phyloP scores from a whole-genome alignment of 2,888 invertebrate genomes.

The Aromia moschata region DNA sequence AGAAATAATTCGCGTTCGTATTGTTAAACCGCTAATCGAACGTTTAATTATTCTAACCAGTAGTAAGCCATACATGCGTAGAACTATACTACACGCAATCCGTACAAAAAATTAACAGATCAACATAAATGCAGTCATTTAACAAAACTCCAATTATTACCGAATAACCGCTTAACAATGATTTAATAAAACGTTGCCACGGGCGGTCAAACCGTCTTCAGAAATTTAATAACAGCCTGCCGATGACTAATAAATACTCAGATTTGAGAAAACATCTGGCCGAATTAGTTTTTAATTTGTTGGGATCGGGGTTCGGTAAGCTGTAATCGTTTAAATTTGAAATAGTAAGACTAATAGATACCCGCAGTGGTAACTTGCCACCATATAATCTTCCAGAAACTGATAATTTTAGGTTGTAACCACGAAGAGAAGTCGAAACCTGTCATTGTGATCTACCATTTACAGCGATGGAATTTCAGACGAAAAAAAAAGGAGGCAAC shows the following conservation, averaged over 20 bases:
- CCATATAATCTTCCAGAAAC: slow-evolving; percentile 47
- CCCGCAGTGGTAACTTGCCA: slow-evolving; percentile 36
- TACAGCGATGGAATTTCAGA: neutral
- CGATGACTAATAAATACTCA: slow-evolving; percentile 10
- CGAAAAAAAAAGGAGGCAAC: neutral
- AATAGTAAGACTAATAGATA: slow-evolving; percentile 40
- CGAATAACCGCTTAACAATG: too few species aligned
- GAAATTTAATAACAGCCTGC: slow-evolving; percentile 19
- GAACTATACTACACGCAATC: too few species aligned
- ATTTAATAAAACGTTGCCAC: too few species aligned
- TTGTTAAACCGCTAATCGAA: too few species aligned
- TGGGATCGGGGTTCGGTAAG: slow-evolving; percentile 35
- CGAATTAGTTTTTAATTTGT: slow-evolving; percentile 23
- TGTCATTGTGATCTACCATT: slow-evolving; percentile 37
- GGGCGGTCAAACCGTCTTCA: neutral
- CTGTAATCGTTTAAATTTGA: slow-evolving; percentile 41
- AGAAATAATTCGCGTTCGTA: too few species aligned
- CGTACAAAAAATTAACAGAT: too few species aligned
- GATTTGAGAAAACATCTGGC: slow-evolving; percentile 29
- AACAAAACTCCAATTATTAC: too few species aligned
- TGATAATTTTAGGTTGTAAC: slow-evolving; percentile 42
- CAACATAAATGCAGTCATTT: too few species aligned
- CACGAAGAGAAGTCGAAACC: slow-evolving; percentile 35
- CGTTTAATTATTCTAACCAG: too few species aligned
- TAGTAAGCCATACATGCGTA: too few species aligned